Evolutionary conservation across 2,888 invertebrate species (phyloP).

Genomic region (Drosophila pegasa): DNA sequence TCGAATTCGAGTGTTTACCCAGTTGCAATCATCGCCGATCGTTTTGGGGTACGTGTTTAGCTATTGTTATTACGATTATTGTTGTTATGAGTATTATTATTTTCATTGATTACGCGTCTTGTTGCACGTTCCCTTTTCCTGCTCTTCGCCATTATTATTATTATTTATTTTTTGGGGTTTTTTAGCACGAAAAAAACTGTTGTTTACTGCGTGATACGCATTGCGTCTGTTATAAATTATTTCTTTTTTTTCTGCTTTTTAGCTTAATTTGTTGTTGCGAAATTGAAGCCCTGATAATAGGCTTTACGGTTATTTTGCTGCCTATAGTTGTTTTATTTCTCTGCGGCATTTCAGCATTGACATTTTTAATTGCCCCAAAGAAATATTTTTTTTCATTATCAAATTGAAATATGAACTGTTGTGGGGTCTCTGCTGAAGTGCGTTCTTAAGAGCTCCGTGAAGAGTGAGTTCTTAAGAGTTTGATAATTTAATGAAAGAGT

Average conservation of each 20-base stretch:
- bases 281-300: conserved; percentile 28
- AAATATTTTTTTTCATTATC: background rate
- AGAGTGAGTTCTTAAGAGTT: background rate
- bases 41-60: conserved; percentile 39
- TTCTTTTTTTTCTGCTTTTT: conserved; percentile 15
- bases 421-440: background rate
- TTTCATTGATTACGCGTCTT: conserved; percentile 66
- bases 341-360: conserved; percentile 25
- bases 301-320: conserved; percentile 7
- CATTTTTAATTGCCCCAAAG: conserved; percentile 42
- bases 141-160: background rate
- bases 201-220: conserved; percentile 62
- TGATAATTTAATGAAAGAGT: background rate
- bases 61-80: conserved; percentile 45
- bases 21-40: conserved; percentile 48
- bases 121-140: conserved; percentile 20
- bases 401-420: conserved; percentile 19
- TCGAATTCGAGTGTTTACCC: conserved; percentile 46
- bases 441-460: background rate
- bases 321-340: background rate
- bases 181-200: conserved; percentile 28
- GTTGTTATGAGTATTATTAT: conserved; percentile 46
- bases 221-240: conserved; percentile 28
- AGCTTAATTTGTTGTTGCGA: conserved; percentile 11
- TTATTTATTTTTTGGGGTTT: conserved; percentile 11